Evolutionary conservation across 2,797 vertebrate genomes (phyloP).

Genomic region (Poecilia picta): DNA sequence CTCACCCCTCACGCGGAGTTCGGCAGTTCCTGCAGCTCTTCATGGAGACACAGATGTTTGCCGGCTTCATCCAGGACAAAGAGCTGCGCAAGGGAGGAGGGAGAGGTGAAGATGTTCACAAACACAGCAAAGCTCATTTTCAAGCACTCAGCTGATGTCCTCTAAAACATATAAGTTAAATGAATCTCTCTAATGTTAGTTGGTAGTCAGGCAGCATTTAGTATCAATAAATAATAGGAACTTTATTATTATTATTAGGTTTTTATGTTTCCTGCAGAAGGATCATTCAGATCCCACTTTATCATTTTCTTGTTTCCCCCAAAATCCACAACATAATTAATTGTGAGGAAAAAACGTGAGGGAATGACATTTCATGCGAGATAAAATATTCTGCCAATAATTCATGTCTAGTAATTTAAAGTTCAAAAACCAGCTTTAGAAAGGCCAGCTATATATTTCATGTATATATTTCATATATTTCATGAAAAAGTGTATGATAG

Average conservation of each 20-base stretch:
- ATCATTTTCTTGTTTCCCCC: not conserved
- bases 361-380: not conserved
- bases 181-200: not conserved
- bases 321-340: not conserved
- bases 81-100: slow-evolving; percentile 89
- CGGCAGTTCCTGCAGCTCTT: slow-evolving; percentile 95
- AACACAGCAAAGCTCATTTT: not conserved
- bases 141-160: not conserved
- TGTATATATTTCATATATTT: too few species aligned
- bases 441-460: too few species aligned
- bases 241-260: not conserved
- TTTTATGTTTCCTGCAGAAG: not conserved
- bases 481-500: too few species aligned
- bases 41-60: slow-evolving; percentile 99
- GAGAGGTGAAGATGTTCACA: slow-evolving; percentile 79
- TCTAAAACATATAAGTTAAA: not conserved
- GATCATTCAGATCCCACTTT: not conserved
- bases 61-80: slow-evolving; percentile 95
- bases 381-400: not conserved
- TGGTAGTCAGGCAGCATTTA: not conserved
- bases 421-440: too few species aligned
- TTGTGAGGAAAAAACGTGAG: not conserved
- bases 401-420: not conserved
- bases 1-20: slow-evolving; percentile 88
- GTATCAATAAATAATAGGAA: not conserved